Evolutionary conservation across 2,797 vertebrate species (phyloP), one percentile per base, ranked within the genome.

Genomic region (Gastrophryne carolinensis): DNA sequence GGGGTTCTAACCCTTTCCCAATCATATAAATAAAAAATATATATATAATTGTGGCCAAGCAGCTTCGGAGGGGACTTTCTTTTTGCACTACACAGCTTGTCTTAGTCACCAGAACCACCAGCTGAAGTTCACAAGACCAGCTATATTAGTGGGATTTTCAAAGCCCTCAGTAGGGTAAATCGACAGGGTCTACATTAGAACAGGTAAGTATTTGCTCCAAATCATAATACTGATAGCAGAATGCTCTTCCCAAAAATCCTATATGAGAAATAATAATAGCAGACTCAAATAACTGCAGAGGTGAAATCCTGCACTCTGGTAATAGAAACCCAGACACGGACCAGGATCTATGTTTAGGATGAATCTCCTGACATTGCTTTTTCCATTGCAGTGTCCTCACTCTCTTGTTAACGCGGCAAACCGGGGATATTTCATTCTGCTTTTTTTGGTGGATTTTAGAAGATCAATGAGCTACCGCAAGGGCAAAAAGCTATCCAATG

Each of bases 361-460:
- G 35, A 19, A 71, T 64, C 7, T 35, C 37, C 23, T 58, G 35
- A 47, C 75, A 24, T 17, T 57, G 69, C 67, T 56, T 50, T 64
- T 78, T 64, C 66, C 58, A 64, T 35, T 26, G 19, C 66, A 12
- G 23, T 62, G 58, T 24, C 56, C 74, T 71, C 56, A 52, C 26
- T 12, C 8, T 35, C 21, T 24, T 35, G 30, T 24, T 49, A 15
- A 23, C 54, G n/a, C 17, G 60, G 27, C 27, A 71, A 34, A 58
- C 91, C 52, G 58, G 58, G 52, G 67, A 58, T 26, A 70, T 32
- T 58, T 57, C 17, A 30, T 44, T 70, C 39, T 53, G 11, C 50
- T 11, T 12, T 37, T 56, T 68, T 39, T 68, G 65, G 65, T 54
- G 23, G 65, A 27, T 37, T 24, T n/a, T n/a, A 37, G 49, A 5